Conservation (phyloP, 2,797 vertebrate genomes). For the Chelonia mydas region DNA sequence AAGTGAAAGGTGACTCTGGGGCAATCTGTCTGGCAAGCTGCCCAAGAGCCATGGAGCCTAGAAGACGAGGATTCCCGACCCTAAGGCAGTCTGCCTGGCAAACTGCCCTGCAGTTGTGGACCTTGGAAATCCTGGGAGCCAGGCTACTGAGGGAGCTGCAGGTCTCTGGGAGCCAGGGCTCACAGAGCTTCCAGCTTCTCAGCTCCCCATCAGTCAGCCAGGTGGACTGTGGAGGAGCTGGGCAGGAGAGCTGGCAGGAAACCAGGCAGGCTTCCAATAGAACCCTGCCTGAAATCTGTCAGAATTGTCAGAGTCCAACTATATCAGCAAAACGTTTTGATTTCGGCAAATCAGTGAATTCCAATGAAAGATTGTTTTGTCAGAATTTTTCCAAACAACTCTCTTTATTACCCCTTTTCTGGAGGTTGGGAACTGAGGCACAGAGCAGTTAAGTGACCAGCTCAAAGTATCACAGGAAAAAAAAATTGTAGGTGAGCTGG, state of each 20-base stretch:
- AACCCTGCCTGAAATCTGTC: neutral
- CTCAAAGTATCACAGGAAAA: neutral
- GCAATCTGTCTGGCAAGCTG: neutral
- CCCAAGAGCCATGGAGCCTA: neutral
- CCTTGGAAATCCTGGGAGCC: neutral
- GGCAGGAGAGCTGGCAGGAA: neutral
- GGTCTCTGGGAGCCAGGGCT: neutral
- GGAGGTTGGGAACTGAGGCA: neutral
- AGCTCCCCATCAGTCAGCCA: neutral
- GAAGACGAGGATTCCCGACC: no score
- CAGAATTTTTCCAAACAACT: neutral
- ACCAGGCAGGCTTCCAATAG: fast-evolving
- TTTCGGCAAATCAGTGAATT: neutral
- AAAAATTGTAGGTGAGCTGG: neutral
- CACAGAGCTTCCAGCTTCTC: neutral
- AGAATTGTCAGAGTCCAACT: neutral
- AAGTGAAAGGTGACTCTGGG: neutral
- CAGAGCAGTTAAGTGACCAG: no score
- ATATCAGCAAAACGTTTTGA: neutral
- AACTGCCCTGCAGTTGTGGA: neutral
- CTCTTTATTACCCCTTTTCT: neutral
- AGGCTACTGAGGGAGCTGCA: neutral
- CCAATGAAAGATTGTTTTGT: neutral
- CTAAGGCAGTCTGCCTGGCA: neutral
- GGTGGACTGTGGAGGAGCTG: neutral